Evolutionary conservation across 2,797 vertebrate genomes (phyloP), one percentile per base, ranked within the genome.

Genomic region (Eulemur coronatus): DNA sequence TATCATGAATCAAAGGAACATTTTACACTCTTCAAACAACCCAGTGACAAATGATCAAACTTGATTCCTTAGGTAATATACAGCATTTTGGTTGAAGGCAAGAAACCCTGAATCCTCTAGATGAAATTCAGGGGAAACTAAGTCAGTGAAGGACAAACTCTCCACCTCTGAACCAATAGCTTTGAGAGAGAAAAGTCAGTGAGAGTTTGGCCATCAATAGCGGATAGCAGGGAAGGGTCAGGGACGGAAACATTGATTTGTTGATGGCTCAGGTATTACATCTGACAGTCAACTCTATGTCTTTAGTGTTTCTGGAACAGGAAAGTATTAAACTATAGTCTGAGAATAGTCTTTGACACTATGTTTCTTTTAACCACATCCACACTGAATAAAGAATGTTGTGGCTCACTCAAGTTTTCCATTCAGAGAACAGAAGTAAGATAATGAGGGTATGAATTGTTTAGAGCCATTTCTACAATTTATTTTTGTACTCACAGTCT

Each of bases 151-250:
- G 7, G 50, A 61, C 33, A 65, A 80, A 57, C 12, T 6, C 0
- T 61, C 0, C 4, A 46, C 4, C 46, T 82, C 63, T 87, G 57
- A 79, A 35, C 4, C 43, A 76, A 46, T 12, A 79, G 15, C 8
- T 69, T 63, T 55, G 79, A 73, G 26, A 57, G 11, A 80, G 18
- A 55, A 76, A 90, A 10, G 11, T 13, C 52, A 70, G 7, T 72
- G 75, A 57, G 38, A 70, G 0, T 57, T 81, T 80, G 38, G 2
- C 9, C 11, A 88, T 10, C 50, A 73, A 43, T 48, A 26, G 43
- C 1, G 4, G 35, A 17, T 2, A 52, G 22, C 14, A 76, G 30
- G 14, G 0, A 28, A 61, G 33, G 8, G 1, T 5, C 12, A 5
- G 13, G 30, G 10, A 59, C 7, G 4, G 28, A 82, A 15, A n/a